Percentiles rank a stretch among this genome's conserved stretches.
phyloP scores from a whole-genome alignment of 2,797 vertebrate genomes.

The Microcaecilia unicolor region DNA sequence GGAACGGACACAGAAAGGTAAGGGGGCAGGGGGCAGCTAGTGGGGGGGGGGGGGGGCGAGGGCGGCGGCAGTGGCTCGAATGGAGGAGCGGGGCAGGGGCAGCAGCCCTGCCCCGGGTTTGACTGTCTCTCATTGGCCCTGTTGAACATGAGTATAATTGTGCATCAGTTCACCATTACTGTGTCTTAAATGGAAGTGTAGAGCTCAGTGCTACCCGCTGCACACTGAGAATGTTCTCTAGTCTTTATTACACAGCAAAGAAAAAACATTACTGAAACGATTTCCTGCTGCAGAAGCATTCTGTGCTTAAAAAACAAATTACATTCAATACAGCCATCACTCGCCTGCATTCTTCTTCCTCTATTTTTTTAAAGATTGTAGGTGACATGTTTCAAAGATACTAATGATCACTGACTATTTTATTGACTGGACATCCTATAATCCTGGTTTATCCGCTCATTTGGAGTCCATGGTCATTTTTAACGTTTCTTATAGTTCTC shows the following conservation, averaged over 20 bases:
- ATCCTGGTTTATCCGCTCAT: not conserved
- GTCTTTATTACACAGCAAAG: too few relatives aligned
- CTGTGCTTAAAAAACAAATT: not conserved
- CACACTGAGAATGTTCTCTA: constrained; percentile 10
- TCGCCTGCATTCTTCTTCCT: not conserved
- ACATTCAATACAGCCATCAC: not conserved
- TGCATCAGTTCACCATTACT: too few relatives aligned
- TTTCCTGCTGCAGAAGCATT: not conserved
- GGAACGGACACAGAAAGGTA: too few relatives aligned
- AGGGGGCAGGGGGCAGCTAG: too few relatives aligned
- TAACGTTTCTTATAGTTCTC: not conserved
- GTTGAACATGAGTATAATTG: too few relatives aligned
- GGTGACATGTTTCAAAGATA: not conserved
- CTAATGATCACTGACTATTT: not conserved
- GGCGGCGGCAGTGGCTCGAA: too few relatives aligned
- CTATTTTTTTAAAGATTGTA: constrained; percentile 1
- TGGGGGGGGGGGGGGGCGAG: too few relatives aligned
- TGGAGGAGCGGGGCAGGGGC: too few relatives aligned
- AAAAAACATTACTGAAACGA: not conserved
- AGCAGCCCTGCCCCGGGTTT: too few relatives aligned
- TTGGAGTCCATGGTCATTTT: too few relatives aligned
- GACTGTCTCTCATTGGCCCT: too few relatives aligned
- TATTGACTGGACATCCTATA: accelerated
- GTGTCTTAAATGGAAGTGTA: too few relatives aligned
- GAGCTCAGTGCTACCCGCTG: constrained; percentile 3